These are phyloP conservation scores for Delichon dasypus DNA, from an alignment of 2,797 vertebrate species.

Conservation along the genomic window DNA sequence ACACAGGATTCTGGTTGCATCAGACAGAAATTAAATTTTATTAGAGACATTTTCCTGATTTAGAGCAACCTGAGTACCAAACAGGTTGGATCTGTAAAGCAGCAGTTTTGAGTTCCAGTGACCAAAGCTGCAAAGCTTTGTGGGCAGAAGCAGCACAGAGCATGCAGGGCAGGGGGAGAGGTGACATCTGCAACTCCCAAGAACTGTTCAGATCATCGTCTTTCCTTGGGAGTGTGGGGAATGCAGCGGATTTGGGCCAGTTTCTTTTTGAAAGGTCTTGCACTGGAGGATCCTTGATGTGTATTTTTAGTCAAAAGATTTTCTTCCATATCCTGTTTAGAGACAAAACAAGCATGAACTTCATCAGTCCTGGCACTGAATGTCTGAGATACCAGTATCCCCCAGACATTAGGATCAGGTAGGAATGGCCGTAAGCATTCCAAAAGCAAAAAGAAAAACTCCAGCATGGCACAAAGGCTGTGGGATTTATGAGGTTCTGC, in stretches of 20 bases:
- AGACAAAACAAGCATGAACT: not conserved
- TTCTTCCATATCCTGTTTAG: slow-evolving; percentile 36
- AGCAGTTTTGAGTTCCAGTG: not conserved
- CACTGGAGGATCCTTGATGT: not conserved
- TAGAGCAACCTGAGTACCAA: not conserved
- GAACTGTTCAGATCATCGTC: not conserved
- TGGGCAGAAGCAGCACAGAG: not conserved
- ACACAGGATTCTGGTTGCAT: slow-evolving; percentile 30
- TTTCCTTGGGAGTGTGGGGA: not conserved
- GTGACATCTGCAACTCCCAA: not conserved
- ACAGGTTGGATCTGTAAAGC: not conserved
- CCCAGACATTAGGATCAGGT: not conserved
- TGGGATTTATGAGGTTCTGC: not conserved
- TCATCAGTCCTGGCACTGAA: not conserved
- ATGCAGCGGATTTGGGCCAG: not conserved
- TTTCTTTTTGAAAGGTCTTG: not conserved
- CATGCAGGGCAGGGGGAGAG: not conserved
- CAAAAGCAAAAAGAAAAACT: not conserved
- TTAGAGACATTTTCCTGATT: slow-evolving; percentile 20
- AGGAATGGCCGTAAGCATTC: not conserved
- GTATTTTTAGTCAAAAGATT: slow-evolving; percentile 30
- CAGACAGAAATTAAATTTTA: slow-evolving; percentile 58
- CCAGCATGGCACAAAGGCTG: not conserved
- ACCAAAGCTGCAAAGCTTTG: not conserved
- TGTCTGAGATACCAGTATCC: not conserved